A percentile compares a stretch with the other conserved stretches of the same genome.
phyloP scores from a whole-genome alignment of 2,113 vertebrate genomes.

The Mesembrinibis cayennensis region DNA sequence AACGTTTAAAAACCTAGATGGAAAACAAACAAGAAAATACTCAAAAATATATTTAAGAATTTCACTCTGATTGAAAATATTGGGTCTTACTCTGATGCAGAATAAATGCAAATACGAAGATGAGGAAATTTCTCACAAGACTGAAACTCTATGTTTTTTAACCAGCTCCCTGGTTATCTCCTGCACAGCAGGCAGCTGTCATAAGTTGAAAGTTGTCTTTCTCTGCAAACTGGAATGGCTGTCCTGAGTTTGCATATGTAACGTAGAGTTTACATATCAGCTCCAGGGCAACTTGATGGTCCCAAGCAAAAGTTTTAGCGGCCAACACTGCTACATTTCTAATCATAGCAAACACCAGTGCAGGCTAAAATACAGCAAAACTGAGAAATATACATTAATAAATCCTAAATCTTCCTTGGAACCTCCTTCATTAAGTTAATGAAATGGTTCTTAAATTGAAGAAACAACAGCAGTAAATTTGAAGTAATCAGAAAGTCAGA shows the following conservation, averaged over 20 bases:
- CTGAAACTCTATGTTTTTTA: neutral
- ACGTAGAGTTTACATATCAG: neutral
- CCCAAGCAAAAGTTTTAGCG: neutral
- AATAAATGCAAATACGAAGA: neutral
- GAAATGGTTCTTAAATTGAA: neutral
- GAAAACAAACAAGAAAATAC: neutral
- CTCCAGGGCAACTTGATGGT: neutral
- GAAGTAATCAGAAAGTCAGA: neutral
- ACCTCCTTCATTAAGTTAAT: neutral
- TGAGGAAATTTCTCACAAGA: neutral
- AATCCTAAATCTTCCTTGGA: neutral
- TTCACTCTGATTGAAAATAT: neutral
- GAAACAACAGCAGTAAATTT: neutral
- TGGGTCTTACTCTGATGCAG: neutral
- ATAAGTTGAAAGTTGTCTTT: neutral
- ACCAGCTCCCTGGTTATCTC: neutral
- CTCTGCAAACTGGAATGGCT: neutral
- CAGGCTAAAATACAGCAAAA: neutral
- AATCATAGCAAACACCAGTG: rapidly evolving
- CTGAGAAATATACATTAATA: neutral
- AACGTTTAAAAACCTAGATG: neutral
- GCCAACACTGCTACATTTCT: neutral
- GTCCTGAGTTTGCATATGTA: neutral
- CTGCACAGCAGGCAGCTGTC: neutral
- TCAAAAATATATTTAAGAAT: neutral